These are phyloP conservation scores for Oryzias celebensis DNA, from an alignment of 2,113 vertebrate genomes.

Conservation along the genomic window DNA sequence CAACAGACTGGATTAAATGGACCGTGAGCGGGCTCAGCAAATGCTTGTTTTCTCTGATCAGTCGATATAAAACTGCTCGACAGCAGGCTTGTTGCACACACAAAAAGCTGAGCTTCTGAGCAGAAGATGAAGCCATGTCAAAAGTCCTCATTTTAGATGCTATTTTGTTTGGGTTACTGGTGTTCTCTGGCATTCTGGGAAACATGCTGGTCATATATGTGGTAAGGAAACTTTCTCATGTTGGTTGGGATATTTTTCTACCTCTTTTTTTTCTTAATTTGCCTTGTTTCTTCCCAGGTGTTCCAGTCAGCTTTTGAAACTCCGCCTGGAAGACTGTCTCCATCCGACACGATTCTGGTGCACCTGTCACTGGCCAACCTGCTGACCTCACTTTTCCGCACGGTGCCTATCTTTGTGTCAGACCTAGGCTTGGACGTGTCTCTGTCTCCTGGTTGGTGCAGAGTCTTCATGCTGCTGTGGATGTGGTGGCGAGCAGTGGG, in stretches of 20 bases:
- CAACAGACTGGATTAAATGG: constrained; percentile 29
- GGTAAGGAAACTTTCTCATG: constrained; percentile 58
- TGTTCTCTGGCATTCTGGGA: constrained; percentile 78
- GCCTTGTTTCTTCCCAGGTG: constrained; percentile 60
- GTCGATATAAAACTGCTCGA: constrained; percentile 40
- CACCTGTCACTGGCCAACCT: constrained; percentile 81
- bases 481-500: constrained; percentile 81
- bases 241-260: neutral
- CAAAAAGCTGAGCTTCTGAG: constrained; percentile 9
- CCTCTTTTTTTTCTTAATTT: constrained; percentile 1
- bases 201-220: constrained; percentile 79
- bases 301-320: constrained; percentile 62
- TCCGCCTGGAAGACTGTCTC: constrained; percentile 54
- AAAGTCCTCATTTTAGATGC: constrained; percentile 72
- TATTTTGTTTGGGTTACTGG: constrained; percentile 76
- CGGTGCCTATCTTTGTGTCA: constrained; percentile 78
- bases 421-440: constrained; percentile 76
- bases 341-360: constrained; percentile 76
- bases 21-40: constrained; percentile 50
- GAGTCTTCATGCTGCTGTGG: constrained; percentile 82
- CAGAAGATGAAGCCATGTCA: constrained; percentile 65
- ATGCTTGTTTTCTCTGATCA: neutral
- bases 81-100: neutral
- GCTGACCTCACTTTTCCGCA: constrained; percentile 78
- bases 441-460: constrained; percentile 72